Evolutionary conservation across 2,113 vertebrate species (phyloP).

Genomic region (Cyanoliseus patagonus): DNA sequence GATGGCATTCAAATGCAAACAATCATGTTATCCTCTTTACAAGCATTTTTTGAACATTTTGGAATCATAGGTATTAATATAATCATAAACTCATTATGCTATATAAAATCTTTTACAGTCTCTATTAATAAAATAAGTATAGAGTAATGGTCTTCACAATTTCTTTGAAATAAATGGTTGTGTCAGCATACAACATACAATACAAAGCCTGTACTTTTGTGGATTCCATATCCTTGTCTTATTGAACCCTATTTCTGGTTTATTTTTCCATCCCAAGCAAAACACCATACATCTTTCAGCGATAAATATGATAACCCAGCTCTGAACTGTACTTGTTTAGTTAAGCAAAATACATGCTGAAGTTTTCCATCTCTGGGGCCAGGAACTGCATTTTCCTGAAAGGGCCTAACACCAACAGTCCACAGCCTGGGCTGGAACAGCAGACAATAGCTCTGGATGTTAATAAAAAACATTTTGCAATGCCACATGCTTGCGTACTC

Average conservation of each 20-base stretch:
- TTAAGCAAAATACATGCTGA: background rate
- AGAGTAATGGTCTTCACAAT: background rate
- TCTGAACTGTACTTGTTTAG: conserved; percentile 34
- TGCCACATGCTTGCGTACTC: conserved; percentile 34
- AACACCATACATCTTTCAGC: background rate
- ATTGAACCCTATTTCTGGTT: background rate
- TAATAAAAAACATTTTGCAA: conserved; percentile 25
- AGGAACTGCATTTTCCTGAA: conserved; percentile 7
- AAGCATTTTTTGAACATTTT: background rate
- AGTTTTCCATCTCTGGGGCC: conserved; percentile 23
- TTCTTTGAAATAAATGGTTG: background rate
- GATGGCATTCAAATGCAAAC: background rate
- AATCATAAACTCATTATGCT: background rate
- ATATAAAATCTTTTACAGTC: background rate
- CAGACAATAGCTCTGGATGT: conserved; percentile 2
- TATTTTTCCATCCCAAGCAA: conserved; percentile 29
- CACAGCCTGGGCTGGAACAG: background rate
- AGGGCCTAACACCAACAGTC: conserved; percentile 14
- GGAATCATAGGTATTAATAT: background rate
- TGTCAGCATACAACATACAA: background rate
- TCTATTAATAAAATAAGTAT: background rate
- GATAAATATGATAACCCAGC: conserved; percentile 18
- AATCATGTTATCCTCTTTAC: background rate
- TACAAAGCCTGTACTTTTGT: background rate
- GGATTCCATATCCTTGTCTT: background rate